Conservation (phyloP, 1,140 invertebrate genomes). For the Trissolcus basalis region DNA sequence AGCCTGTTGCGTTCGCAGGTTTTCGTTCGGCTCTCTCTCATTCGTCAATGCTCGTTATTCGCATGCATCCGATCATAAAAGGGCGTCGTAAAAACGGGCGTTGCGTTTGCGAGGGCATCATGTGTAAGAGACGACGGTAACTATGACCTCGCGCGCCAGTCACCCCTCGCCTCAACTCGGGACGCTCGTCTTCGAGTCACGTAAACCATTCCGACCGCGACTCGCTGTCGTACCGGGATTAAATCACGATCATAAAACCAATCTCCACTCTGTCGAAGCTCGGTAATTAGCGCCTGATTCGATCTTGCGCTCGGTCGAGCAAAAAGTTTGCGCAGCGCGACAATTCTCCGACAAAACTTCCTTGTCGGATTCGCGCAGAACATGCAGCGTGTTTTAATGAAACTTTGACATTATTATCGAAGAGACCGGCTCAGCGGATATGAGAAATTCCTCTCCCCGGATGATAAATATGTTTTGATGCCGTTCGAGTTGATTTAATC, state of each 20-base stretch:
- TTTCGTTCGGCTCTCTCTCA: conserved; percentile 10
- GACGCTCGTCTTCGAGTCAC: conserved; percentile 39
- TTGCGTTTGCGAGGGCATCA: conserved; percentile 33
- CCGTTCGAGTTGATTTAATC: conserved; percentile 22
- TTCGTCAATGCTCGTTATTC: conserved; percentile 34
- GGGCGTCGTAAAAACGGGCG: conserved; percentile 64
- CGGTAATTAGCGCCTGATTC: conserved; percentile 62
- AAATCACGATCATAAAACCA: conserved; percentile 56
- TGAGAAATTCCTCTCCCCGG: conserved; percentile 18
- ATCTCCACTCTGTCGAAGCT: conserved; percentile 52
- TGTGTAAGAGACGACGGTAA: too few species aligned
- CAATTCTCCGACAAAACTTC: conserved; percentile 56
- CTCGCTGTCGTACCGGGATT: conserved; percentile 36
- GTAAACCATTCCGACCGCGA: conserved; percentile 48
- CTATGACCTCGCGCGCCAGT: conserved; percentile 22
- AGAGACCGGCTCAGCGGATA: conserved; percentile 16
- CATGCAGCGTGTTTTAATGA: conserved; percentile 49
- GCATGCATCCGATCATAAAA: conserved; percentile 59
- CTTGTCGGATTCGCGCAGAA: conserved; percentile 55
- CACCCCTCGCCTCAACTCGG: conserved; percentile 7
- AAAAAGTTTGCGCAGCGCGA: conserved; percentile 58
- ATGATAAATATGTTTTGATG: conserved; percentile 44
- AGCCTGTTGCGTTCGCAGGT: conserved; percentile 36
- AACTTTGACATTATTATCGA: conserved; percentile 56
- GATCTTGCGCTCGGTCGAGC: conserved; percentile 58